phyloP scores from a whole-genome alignment of 2,113 vertebrate genomes.

The Girardinichthys multiradiatus region DNA sequence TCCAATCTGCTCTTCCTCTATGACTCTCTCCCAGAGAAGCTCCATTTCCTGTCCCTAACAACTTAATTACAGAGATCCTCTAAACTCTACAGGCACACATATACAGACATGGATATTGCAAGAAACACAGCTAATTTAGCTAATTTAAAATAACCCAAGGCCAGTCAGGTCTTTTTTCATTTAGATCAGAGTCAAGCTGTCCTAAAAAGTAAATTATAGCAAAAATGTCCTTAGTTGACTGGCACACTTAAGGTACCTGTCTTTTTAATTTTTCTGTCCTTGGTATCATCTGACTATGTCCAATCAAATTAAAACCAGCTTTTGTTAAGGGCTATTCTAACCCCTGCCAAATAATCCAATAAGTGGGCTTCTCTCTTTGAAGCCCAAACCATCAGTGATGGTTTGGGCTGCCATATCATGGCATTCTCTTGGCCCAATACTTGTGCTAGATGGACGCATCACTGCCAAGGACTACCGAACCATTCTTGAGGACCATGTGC shows the following conservation, averaged over 20 bases:
- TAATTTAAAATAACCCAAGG: constrained; percentile 69
- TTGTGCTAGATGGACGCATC: too few relatives aligned
- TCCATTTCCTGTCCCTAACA: constrained; percentile 72
- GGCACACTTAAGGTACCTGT: constrained; percentile 4
- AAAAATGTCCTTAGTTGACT: constrained; percentile 17
- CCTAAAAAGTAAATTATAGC: constrained; percentile 35
- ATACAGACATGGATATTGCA: constrained; percentile 17
- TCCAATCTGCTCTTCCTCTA: constrained; percentile 49
- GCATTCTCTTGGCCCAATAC: too few relatives aligned
- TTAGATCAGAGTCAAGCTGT: constrained; percentile 53
- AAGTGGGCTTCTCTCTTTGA: constrained; percentile 29
- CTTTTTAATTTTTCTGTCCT: constrained; percentile 28
- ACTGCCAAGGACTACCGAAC: too few relatives aligned
- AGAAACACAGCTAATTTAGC: constrained; percentile 52
- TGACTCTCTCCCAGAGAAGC: constrained; percentile 50
- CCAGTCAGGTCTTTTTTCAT: constrained; percentile 62
- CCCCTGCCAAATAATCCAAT: constrained; percentile 52
- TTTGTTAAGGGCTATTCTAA: constrained; percentile 31
- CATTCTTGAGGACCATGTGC: too few relatives aligned
- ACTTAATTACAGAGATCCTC: constrained; percentile 63
- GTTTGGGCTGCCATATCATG: too few relatives aligned
- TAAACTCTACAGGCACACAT: constrained; percentile 48
- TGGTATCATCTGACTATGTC: constrained; percentile 8
- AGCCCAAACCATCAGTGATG: too few relatives aligned
- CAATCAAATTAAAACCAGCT: constrained; percentile 44